Evolutionary conservation across 92 coral and sea anemone species (phyloP).

Genomic region (Porites lobata): DNA sequence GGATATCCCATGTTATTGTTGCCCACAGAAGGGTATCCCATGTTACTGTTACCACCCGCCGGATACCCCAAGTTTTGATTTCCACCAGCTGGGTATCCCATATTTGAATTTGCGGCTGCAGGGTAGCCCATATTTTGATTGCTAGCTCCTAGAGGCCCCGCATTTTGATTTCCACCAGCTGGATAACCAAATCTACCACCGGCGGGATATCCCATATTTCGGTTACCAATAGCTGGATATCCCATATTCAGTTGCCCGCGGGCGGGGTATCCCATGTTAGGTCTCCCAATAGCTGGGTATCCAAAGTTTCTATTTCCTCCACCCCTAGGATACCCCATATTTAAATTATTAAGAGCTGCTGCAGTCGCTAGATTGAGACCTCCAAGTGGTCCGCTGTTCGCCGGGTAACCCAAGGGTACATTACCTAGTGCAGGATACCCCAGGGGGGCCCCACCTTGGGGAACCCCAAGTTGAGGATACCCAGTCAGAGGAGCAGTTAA

Average conservation of each 20-base stretch:
- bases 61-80: conserved; percentile 28
- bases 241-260: neutral
- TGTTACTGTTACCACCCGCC: neutral
- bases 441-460: neutral
- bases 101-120: neutral
- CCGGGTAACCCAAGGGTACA: neutral
- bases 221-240: no score
- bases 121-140: conserved; percentile 10
- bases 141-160: neutral
- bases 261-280: neutral
- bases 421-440: conserved; percentile 4
- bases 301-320: neutral
- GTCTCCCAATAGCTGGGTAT: neutral
- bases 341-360: neutral
- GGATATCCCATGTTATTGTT: conserved; percentile 4
- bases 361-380: conserved; percentile 15
- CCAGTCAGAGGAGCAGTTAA: neutral
- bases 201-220: neutral
- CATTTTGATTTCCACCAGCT: no score
- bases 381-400: neutral
- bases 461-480: conserved; percentile 24
- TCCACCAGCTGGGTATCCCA: conserved; percentile 6
- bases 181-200: no score
- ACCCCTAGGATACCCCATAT: neutral
- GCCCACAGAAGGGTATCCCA: neutral